Evolutionary conservation across 2,888 invertebrate species (phyloP), one percentile per base, ranked within the genome.

Genomic region (Chrysolina oricalcia): DNA sequence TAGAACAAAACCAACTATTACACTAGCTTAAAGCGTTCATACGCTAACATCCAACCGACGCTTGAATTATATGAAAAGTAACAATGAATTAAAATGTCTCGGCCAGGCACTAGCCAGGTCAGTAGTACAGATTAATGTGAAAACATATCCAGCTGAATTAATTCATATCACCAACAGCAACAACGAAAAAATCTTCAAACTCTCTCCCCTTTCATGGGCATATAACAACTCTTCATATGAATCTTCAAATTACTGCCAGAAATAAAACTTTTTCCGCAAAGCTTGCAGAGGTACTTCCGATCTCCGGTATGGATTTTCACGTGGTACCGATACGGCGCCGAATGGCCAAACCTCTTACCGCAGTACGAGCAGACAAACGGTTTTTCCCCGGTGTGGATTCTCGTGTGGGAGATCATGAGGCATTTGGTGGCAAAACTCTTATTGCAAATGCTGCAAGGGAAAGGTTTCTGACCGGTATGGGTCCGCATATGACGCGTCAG

Each of bases 251-350:
- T 79, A 63, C 75, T 79, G 41, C 78, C 78, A 41, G 78, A 78
- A 41, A 80, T 80, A 40, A 78, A 80, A n/a, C 75, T 75, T 65
- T 78, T 81, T 41, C 67, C 77, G 70, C 79, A 80, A 70, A 79
- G 71, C 53, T 66, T 73, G 40, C 75, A 81, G 72, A 90, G 89
- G 87, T 91, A 92, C 1, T 91, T 91, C 77, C 91, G 88, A 78
- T 90, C 90, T 72, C 91, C 91, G 80, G 90, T 90, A 88, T 91
- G 92, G 85, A 90, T 91, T 86, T 91, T 87, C 85, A 91, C 90
- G 85, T 92, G 92, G 79, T 91, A 91, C 80, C 91, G 91, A 75
- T 92, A 90, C 65, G 91, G 91, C 78, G 91, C 91, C 23, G 91
- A 88, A 87, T 92, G 91, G 41, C 90, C 90, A 88, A 83, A 84